These are phyloP conservation scores for Chironomus riparius DNA, from an alignment of 2,888 invertebrate genomes.

Conservation along the genomic window DNA sequence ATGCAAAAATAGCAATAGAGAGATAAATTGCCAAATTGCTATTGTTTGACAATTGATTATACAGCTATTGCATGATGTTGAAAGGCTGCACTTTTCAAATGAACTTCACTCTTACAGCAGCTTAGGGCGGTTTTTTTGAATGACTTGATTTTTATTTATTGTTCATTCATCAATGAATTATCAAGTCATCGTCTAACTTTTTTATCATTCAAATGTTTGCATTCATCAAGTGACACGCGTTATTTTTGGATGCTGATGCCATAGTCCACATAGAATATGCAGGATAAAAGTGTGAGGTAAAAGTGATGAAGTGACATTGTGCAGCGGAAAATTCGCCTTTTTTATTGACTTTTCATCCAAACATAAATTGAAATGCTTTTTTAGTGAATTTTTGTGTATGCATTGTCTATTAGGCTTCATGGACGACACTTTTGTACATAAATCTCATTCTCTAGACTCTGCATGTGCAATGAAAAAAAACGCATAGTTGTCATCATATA, in stretches of 20 bases:
- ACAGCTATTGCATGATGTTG: slow-evolving; percentile 5
- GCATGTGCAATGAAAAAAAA: neutral
- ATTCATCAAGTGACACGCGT: neutral
- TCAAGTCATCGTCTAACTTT: slow-evolving; percentile 4
- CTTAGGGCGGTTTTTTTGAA: neutral
- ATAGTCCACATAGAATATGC: neutral
- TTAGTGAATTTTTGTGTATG: neutral
- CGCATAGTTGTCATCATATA: neutral
- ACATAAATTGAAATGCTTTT: too few relatives aligned
- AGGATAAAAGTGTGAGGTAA: neutral
- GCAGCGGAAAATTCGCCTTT: neutral
- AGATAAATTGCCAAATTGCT: slow-evolving; percentile 26
- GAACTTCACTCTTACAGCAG: neutral
- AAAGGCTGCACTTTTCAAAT: slow-evolving; percentile 23
- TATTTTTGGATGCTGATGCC: neutral
- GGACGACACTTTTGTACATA: neutral
- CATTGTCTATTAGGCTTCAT: neutral
- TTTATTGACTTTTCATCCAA: neutral
- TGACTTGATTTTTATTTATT: slow-evolving; percentile 27
- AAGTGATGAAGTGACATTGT: neutral
- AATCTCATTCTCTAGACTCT: neutral
- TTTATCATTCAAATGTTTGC: slow-evolving; percentile 23
- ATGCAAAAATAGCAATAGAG: slow-evolving; percentile 4
- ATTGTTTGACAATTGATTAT: slow-evolving; percentile 27
- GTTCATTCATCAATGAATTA: slow-evolving; percentile 27